Conservation (phyloP, 1,140 invertebrate species). For the Triops cancriformis region DNA sequence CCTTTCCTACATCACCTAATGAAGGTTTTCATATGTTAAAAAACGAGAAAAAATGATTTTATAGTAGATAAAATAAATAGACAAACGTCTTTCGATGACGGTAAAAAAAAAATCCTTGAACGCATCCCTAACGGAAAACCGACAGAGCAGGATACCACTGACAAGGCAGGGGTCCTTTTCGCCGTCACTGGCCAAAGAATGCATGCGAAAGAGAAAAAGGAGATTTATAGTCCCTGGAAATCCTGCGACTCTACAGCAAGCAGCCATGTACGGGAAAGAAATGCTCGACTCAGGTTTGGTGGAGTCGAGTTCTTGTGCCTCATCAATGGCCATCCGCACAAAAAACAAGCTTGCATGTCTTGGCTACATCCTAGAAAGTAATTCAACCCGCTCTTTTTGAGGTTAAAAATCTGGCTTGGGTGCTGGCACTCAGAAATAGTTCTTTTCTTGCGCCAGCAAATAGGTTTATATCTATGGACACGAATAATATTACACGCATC, state of each 20-base stretch:
- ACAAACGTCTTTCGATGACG: not conserved
- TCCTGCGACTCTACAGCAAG: not conserved
- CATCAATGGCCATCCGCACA: not conserved
- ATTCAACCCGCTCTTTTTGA: not conserved
- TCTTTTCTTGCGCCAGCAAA: no score
- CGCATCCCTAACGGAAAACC: not conserved
- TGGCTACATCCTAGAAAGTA: not conserved
- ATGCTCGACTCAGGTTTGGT: not conserved
- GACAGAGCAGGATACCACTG: not conserved
- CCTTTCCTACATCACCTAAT: no score
- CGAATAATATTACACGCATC: no score
- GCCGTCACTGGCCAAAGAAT: not conserved
- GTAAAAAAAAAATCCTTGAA: not conserved
- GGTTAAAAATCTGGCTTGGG: not conserved
- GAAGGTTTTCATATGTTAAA: no score
- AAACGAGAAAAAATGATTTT: no score
- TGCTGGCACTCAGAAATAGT: not conserved
- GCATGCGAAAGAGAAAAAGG: conserved; percentile 4
- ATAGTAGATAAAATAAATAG: no score
- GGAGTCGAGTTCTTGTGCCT: not conserved
- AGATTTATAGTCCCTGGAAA: not conserved
- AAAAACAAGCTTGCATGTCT: not conserved
- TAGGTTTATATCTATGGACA: no score
- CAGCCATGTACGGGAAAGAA: not conserved
- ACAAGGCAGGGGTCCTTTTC: not conserved